phyloP scores from a whole-genome alignment of 2,113 vertebrate species.

The Salvelinus sp. region DNA sequence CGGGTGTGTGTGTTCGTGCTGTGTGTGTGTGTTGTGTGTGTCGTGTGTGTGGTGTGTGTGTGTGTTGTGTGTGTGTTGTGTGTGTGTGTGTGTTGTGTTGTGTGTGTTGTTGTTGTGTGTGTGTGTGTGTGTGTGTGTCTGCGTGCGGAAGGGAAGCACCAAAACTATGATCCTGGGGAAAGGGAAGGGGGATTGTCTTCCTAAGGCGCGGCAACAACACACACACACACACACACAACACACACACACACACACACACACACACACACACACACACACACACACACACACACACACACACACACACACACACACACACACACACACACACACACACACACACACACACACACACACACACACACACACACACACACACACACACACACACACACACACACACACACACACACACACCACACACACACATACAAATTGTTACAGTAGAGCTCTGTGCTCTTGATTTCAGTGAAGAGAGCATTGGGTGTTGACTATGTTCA shows the following conservation, averaged over 20 bases:
- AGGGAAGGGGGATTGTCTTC: not conserved
- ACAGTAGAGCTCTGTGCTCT: not conserved
- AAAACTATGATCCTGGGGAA: not conserved
- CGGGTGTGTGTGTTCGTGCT: slow-evolving; percentile 17
- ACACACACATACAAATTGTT: not conserved
- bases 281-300: slow-evolving; percentile 19
- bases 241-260: slow-evolving; percentile 7
- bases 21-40: not conserved
- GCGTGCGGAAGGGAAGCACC: slow-evolving; percentile 6
- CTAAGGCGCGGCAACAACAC: not conserved
- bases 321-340: slow-evolving; percentile 10
- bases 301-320: slow-evolving; percentile 8
- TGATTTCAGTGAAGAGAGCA: not conserved
- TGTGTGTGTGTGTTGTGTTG: not conserved
- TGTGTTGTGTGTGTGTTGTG: slow-evolving; percentile 15
- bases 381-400: slow-evolving; percentile 12
- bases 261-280: slow-evolving; percentile 6
- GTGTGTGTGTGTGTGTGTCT: not conserved
- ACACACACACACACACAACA: slow-evolving; percentile 18
- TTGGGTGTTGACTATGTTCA: not conserved
- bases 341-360: slow-evolving; percentile 20
- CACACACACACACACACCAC: slow-evolving; percentile 19
- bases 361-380: slow-evolving; percentile 9
- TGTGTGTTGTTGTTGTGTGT: slow-evolving; percentile 17
- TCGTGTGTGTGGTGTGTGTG: not conserved